Percentiles rank a stretch among this genome's conserved stretches.
Evolutionary conservation across 2,888 invertebrate species (phyloP).

Genomic region (Agrypnus murinus): DNA sequence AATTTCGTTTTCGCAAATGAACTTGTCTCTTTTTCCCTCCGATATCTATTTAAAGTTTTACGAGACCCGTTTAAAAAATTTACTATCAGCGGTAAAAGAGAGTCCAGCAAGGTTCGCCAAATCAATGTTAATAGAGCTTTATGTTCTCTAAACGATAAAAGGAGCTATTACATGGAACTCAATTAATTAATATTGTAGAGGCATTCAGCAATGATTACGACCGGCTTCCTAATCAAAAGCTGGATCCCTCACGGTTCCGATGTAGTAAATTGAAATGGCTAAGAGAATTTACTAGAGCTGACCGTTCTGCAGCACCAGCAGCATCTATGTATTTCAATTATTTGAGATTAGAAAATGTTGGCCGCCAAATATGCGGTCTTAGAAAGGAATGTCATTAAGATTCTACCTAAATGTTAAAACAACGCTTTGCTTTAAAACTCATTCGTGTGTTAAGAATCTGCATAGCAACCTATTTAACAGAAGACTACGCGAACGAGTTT

Average conservation of each 20-base stretch:
- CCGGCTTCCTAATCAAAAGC: slow-evolving; percentile 56
- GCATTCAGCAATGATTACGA: slow-evolving; percentile 55
- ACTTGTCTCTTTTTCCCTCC: slow-evolving; percentile 3
- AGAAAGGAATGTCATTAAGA: slow-evolving; percentile 23
- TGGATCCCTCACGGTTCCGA: slow-evolving; percentile 49
- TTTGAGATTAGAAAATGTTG: slow-evolving; percentile 40
- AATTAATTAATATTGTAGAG: slow-evolving; percentile 57
- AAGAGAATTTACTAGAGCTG: slow-evolving; percentile 52
- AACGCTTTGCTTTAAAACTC: slow-evolving; percentile 8
- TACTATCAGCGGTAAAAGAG: slow-evolving; percentile 26
- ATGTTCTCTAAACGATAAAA: slow-evolving; percentile 48
- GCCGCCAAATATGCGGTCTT: slow-evolving; percentile 29
- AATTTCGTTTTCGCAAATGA: background rate
- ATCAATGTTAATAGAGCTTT: slow-evolving; percentile 47
- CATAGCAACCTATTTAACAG: slow-evolving; percentile 13
- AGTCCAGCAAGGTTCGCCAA: slow-evolving; percentile 39
- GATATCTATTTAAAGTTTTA: slow-evolving; percentile 31
- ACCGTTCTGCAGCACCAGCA: slow-evolving; percentile 45
- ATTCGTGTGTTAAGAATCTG: slow-evolving; percentile 33
- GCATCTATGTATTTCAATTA: slow-evolving; percentile 44
- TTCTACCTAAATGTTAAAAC: slow-evolving; percentile 1
- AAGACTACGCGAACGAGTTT: too few species aligned
- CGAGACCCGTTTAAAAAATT: slow-evolving; percentile 31
- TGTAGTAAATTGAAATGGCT: slow-evolving; percentile 52
- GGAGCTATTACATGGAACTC: slow-evolving; percentile 52